Conservation (phyloP, 2,888 invertebrate genomes). For the Eugnorisma glareosa region DNA sequence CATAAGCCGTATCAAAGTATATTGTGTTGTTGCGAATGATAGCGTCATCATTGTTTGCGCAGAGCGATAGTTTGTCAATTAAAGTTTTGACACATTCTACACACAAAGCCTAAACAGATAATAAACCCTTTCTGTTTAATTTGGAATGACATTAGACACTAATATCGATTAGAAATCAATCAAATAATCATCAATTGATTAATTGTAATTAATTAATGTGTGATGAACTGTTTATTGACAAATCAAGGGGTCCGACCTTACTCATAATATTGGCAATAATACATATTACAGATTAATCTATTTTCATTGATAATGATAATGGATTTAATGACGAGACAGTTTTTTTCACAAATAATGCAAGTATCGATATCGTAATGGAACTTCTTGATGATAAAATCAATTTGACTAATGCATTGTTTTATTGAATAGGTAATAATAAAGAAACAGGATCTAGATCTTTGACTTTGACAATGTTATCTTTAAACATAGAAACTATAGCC, state of each 20-base stretch:
- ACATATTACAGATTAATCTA: neutral
- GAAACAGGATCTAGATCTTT: slow-evolving; percentile 4
- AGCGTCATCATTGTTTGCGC: neutral
- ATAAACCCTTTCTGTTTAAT: neutral
- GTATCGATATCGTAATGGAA: neutral
- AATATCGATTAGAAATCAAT: neutral
- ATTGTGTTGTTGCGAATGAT: neutral
- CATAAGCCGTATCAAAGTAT: neutral
- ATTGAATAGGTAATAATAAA: neutral
- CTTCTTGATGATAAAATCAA: slow-evolving; percentile 6
- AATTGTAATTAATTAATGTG: neutral
- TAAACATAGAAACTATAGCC: neutral
- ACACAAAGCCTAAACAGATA: neutral
- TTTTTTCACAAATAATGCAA: neutral
- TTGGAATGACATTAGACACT: neutral
- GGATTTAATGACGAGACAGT: neutral
- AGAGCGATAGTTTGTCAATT: neutral
- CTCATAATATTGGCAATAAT: neutral
- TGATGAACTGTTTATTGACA: too few relatives aligned
- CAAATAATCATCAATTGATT: neutral
- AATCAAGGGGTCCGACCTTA: neutral
- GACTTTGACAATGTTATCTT: neutral
- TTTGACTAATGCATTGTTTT: neutral
- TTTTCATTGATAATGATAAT: neutral
- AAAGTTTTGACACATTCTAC: neutral